Base-by-base conservation (phyloP, 2,888 invertebrate species). In the Amiota mariae region DNA sequence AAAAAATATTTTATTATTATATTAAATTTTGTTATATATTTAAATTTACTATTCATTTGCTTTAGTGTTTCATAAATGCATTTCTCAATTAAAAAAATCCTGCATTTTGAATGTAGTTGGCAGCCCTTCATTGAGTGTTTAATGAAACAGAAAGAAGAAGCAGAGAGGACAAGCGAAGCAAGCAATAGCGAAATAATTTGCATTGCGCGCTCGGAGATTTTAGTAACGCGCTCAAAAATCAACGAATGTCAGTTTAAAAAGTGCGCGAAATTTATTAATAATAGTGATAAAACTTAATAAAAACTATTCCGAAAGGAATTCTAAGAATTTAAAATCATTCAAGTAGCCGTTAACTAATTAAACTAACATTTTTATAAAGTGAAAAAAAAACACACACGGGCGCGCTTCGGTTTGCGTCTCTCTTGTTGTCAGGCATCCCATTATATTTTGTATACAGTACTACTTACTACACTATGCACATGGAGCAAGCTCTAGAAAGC, bases 121-220 rank as follows among this genome's bases (percentile, higher is more conserved):
- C 36, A 36, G 36, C 36, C 36, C 36, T 6, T 36, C 36, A 36
- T 36, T 24, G 3, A 3, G 24, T 2, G 24, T 24, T 1, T 24
- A 2, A 3, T n/a, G 3, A 24, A 24, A 3, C 36, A 36, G 36
- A 8, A 15, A 15, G 9, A 15, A 20, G 59, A 59, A 59, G 18
- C 20, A 18, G 20, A 18, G 59, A 4, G 2, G 20, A 11, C 10
- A 20, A 80, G 77, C 77, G 59, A 76, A 78, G 73, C 74, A 71
- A 49, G 54, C 71, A 6, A 4, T 36, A 36, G 59, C 59, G 59
- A 59, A 59, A 59, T 77, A 80, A 79, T 80, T 83, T 73, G 84
- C 83, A 73, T 78, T 75, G 85, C 85, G 83, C 82, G 81, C 83
- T 77, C 81, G 83, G 84, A 84, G 81, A 78, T 63, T 70, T 73